Evolutionary conservation across 1,140 invertebrate species (phyloP).

Genomic region (Drosophila sucinea): DNA sequence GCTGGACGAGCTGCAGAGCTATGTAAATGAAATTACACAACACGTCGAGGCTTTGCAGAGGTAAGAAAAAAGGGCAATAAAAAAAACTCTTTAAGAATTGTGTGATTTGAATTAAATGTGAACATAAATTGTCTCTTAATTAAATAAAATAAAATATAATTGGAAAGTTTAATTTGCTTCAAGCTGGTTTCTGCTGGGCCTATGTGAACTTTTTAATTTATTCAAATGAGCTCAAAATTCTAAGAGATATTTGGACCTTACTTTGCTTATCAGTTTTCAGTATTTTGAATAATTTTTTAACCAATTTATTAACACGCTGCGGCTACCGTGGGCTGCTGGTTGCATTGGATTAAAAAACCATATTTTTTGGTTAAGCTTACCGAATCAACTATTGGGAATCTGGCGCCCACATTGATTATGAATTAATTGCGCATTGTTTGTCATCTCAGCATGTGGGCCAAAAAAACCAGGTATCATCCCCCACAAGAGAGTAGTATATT

Average conservation of each 20-base stretch:
- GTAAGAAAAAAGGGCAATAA: conserved; percentile 30
- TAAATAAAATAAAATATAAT: not conserved
- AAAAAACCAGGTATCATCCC: conserved; percentile 21
- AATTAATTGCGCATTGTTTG: conserved; percentile 21
- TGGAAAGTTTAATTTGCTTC: conserved; percentile 11
- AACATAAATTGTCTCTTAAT: no score
- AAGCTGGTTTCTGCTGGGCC: conserved; percentile 25
- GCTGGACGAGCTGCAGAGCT: conserved; percentile 90
- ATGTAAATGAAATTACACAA: conserved; percentile 91
- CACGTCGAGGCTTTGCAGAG: conserved; percentile 85
- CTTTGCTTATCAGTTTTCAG: no score
- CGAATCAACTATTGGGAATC: conserved; percentile 7
- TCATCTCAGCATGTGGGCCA: conserved; percentile 28
- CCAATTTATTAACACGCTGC: not conserved
- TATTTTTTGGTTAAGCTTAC: not conserved
- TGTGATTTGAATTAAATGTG: no score
- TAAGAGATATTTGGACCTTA: not conserved
- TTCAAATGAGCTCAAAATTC: conserved; percentile 35
- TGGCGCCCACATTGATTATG: conserved; percentile 33
- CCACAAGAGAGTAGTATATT: not conserved
- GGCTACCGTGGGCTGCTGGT: not conserved
- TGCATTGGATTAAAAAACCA: conserved; percentile 5
- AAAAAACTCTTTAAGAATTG: not conserved
- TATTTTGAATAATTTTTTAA: conserved; percentile 1
- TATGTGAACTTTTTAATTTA: conserved; percentile 26